Evolutionary conservation across 2,113 vertebrate genomes (phyloP).

Genomic region (Clarias macrocephalus): DNA sequence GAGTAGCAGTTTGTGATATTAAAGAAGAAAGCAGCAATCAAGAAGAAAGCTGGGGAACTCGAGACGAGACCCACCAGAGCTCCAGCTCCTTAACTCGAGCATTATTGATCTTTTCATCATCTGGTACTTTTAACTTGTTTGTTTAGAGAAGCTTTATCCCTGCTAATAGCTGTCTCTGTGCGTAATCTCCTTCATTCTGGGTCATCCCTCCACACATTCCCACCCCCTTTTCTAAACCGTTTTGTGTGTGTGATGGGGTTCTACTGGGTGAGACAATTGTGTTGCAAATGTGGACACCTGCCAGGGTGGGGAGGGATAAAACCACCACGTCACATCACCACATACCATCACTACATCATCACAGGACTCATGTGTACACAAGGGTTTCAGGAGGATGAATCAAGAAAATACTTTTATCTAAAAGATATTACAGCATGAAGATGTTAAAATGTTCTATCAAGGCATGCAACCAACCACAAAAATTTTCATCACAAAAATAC

Average conservation of each 20-base stretch:
- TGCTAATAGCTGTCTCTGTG: slow-evolving; percentile 76
- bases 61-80: slow-evolving; percentile 69
- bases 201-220: slow-evolving; percentile 62
- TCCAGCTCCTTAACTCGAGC: slow-evolving; percentile 72
- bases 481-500: too few species aligned
- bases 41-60: slow-evolving; percentile 68
- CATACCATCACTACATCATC: background rate
- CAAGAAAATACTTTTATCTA: slow-evolving; percentile 50
- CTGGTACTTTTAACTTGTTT: slow-evolving; percentile 68
- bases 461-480: too few species aligned
- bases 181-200: slow-evolving; percentile 75
- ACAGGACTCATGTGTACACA: slow-evolving; percentile 26
- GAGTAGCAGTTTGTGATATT: slow-evolving; percentile 49
- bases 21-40: slow-evolving; percentile 60
- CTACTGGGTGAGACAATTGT: slow-evolving; percentile 70
- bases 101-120: slow-evolving; percentile 72
- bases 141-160: slow-evolving; percentile 79
- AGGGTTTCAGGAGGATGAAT: slow-evolving; percentile 82
- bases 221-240: slow-evolving; percentile 66
- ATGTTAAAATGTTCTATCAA: too few species aligned
- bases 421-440: too few species aligned
- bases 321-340: slow-evolving; percentile 48
- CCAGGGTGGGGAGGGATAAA: slow-evolving; percentile 65
- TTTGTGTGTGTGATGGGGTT: slow-evolving; percentile 56
- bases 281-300: slow-evolving; percentile 81